These are phyloP conservation scores for Emydocephalus ijimae DNA, from an alignment of 2,113 vertebrate species.

Conservation along the genomic window DNA sequence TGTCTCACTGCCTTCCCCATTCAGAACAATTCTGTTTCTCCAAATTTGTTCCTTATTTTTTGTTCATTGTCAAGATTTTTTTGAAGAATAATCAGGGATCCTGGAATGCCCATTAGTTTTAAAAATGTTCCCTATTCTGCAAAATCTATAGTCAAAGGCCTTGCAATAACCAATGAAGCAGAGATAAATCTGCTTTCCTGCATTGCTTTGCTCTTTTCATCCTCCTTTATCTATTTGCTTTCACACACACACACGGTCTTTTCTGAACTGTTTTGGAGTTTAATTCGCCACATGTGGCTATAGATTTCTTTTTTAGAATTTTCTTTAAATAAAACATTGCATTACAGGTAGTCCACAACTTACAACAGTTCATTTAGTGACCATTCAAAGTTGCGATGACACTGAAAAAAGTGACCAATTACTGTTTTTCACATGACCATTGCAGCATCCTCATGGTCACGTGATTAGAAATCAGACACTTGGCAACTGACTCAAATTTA, in stretches of 20 bases:
- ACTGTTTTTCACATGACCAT: not conserved
- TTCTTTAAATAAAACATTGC: not conserved
- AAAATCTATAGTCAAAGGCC: not conserved
- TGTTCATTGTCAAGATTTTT: not conserved
- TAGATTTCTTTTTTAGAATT: not conserved
- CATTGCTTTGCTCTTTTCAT: not conserved
- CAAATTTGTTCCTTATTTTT: not conserved
- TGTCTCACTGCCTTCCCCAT: not conserved
- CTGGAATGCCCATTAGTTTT: not conserved
- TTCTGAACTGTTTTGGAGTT: not conserved
- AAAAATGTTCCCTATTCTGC: not conserved
- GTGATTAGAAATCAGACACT: not conserved
- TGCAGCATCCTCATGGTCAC: not conserved
- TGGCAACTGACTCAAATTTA: not conserved
- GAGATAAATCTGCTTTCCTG: not conserved
- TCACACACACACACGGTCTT: not conserved
- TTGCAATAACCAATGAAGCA: not conserved
- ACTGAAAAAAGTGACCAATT: not conserved
- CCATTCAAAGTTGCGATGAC: not conserved
- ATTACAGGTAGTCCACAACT: not conserved
- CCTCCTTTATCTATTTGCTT: not conserved
- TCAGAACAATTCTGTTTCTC: not conserved
- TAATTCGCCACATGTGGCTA: not conserved
- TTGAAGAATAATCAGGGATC: not conserved
- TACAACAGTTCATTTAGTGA: not conserved